A percentile compares a stretch with the other conserved stretches of the same genome.
phyloP scores from a whole-genome alignment of 1,140 invertebrate species.

The Caenorhabditis brenneri region DNA sequence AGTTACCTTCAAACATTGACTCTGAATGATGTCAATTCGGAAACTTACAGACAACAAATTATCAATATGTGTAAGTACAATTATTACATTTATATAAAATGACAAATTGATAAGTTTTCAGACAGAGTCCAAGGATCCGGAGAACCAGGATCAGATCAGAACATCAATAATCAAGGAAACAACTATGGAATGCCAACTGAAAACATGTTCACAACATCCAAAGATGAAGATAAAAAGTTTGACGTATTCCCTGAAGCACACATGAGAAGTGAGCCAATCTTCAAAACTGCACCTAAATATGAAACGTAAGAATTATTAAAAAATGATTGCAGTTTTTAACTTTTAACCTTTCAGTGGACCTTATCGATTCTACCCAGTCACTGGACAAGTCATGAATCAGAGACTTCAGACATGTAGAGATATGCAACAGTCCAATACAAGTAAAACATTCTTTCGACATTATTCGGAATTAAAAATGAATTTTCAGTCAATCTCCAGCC shows the following conservation, averaged over 20 bases:
- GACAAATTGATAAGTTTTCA: constrained; percentile 43
- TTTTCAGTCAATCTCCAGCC: constrained; percentile 67
- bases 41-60: constrained; percentile 66
- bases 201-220: constrained; percentile 70
- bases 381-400: constrained; percentile 64
- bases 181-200: constrained; percentile 67
- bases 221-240: constrained; percentile 70
- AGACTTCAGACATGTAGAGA: constrained; percentile 65
- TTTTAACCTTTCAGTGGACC: constrained; percentile 47
- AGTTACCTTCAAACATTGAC: constrained; percentile 60
- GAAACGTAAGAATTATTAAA: constrained; percentile 7
- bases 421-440: constrained; percentile 62
- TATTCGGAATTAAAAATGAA: not conserved
- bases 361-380: constrained; percentile 57
- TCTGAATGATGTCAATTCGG: constrained; percentile 68
- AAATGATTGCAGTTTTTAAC: not conserved
- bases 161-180: constrained; percentile 57
- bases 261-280: constrained; percentile 65
- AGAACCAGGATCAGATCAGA: constrained; percentile 56
- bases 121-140: constrained; percentile 64
- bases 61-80: constrained; percentile 63
- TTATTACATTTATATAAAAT: not conserved
- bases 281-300: constrained; percentile 64
- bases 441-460: constrained; percentile 43
- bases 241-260: constrained; percentile 69